Evolutionary conservation across 2,797 vertebrate species (phyloP).

Genomic region (Enteromius trimaculatus): DNA sequence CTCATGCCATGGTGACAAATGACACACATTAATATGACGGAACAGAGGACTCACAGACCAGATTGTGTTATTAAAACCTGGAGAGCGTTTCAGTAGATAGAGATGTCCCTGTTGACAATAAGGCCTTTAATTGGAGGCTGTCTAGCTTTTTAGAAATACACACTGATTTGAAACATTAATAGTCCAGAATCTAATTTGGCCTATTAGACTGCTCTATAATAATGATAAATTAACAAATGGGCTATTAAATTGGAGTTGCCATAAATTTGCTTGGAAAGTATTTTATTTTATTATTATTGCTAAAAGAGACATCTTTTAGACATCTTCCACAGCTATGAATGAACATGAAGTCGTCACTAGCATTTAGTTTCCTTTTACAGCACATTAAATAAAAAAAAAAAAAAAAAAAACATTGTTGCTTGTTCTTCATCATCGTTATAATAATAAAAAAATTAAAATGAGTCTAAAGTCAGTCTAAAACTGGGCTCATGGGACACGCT

Average conservation of each 20-base stretch:
- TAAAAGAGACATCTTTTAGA: too few species aligned
- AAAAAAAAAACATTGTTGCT: too few species aligned
- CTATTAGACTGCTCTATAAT: not conserved
- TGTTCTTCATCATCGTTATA: too few species aligned
- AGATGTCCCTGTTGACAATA: conserved; percentile 16
- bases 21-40: conserved; percentile 60
- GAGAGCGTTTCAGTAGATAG: conserved; percentile 53
- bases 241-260: not conserved
- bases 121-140: conserved; percentile 22
- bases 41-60: conserved; percentile 53
- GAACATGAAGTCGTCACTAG: too few species aligned
- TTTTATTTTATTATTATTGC: too few species aligned
- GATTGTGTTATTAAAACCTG: conserved; percentile 65
- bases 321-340: too few species aligned
- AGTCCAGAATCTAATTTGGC: not conserved
- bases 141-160: conserved; percentile 19
- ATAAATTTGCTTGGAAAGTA: too few species aligned
- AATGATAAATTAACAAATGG: not conserved
- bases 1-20: conserved; percentile 61
- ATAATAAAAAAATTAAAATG: too few species aligned
- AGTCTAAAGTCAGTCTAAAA: too few species aligned
- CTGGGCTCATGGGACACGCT: too few species aligned
- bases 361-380: too few species aligned
- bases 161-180: conserved; percentile 16
- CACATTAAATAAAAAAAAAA: too few species aligned